Evolutionary conservation across 1,140 invertebrate species (phyloP).

Genomic region (Carcinoscorpius rotundicauda): DNA sequence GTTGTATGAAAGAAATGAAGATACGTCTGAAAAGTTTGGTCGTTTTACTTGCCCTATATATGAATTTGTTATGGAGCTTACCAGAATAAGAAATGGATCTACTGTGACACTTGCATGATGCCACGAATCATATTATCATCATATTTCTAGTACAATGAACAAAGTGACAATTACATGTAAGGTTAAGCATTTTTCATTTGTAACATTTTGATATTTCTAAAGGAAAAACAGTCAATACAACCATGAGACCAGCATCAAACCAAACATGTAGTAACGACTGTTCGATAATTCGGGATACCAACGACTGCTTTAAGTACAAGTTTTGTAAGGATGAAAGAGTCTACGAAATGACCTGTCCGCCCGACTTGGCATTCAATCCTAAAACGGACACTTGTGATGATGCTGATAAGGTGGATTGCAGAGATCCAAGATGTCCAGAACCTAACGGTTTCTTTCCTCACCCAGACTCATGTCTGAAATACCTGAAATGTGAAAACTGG

Average conservation of each 20-base stretch:
- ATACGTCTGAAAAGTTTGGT: too few relatives aligned
- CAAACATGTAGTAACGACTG: conserved; percentile 8
- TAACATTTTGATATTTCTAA: too few relatives aligned
- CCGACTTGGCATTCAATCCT: conserved; percentile 4
- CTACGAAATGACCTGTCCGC: conserved; percentile 2
- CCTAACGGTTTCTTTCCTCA: conserved; percentile 9
- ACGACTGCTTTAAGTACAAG: conserved; percentile 11
- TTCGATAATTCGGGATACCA: conserved; percentile 3
- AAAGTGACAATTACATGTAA: too few relatives aligned
- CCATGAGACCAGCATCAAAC: background rate
- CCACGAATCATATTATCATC: too few relatives aligned
- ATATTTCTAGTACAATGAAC: too few relatives aligned
- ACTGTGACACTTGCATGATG: too few relatives aligned
- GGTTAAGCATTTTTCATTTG: too few relatives aligned
- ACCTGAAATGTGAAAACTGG: conserved; percentile 24
- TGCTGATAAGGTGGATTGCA: conserved; percentile 8
- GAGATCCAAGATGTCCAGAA: background rate
- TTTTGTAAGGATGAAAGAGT: conserved; percentile 2
- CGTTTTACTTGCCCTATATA: too few relatives aligned
- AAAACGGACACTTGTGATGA: conserved; percentile 8
- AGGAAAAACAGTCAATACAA: too few relatives aligned
- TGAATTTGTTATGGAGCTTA: too few relatives aligned
- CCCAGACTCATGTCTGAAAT: conserved; percentile 18
- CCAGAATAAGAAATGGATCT: too few relatives aligned
- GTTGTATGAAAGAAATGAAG: too few relatives aligned